Conservation (phyloP, 2,113 vertebrate species). For the Tetrax tetrax region DNA sequence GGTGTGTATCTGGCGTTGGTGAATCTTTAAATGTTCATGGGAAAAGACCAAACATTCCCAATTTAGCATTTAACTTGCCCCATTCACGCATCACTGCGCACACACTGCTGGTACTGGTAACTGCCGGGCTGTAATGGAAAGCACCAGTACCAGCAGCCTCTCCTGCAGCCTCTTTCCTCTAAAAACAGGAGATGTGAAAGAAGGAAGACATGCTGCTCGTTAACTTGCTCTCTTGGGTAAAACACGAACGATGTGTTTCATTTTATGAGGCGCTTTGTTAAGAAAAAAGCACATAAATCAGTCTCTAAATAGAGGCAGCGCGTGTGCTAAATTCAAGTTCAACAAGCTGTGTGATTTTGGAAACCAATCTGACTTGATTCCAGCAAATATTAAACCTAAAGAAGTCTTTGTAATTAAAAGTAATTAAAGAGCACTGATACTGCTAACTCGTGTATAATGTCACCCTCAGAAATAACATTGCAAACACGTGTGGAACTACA, state of each 20-base stretch:
- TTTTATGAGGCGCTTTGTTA: constrained; percentile 53
- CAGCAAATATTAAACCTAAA: constrained; percentile 42
- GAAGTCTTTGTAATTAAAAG: background rate
- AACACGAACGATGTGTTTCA: background rate
- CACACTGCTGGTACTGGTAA: background rate
- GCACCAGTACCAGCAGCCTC: background rate
- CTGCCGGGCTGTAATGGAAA: background rate
- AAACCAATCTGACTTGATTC: constrained; percentile 40
- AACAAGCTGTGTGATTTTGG: background rate
- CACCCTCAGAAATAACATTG: constrained; percentile 37
- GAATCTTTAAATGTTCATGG: background rate
- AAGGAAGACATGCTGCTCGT: background rate
- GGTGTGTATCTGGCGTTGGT: background rate
- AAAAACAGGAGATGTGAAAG: background rate
- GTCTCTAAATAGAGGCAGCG: background rate
- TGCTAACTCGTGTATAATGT: background rate
- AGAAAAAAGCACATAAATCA: constrained; percentile 53
- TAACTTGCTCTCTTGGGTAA: background rate
- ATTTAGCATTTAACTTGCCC: background rate
- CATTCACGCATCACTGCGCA: fast-evolving
- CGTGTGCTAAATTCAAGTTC: constrained; percentile 12
- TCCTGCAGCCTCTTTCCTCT: background rate
- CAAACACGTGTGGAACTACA: constrained; percentile 26
- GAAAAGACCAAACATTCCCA: background rate
- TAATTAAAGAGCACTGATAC: constrained; percentile 1